phyloP scores from a whole-genome alignment of 2,888 invertebrate genomes.

The Odontocerum albicorne region DNA sequence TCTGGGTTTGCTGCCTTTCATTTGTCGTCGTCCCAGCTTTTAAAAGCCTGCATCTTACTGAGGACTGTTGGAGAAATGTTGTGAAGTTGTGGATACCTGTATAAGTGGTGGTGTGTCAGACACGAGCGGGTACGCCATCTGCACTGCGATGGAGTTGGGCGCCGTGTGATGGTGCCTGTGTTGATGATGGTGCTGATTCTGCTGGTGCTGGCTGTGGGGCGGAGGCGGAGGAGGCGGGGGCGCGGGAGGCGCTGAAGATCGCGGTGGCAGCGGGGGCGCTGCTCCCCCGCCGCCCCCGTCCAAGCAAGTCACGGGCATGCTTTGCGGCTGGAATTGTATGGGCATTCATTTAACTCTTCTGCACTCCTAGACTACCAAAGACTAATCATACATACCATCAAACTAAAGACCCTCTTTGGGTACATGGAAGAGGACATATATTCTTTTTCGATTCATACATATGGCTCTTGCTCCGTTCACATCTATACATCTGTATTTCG shows the following conservation, averaged over 20 bases:
- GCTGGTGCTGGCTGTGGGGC: constrained; percentile 38
- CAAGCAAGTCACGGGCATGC: constrained; percentile 32
- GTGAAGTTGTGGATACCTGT: too few species aligned
- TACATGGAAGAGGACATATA: too few species aligned
- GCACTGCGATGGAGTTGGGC: constrained; percentile 64
- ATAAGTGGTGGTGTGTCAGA: constrained; percentile 53
- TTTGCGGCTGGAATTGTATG: constrained; percentile 8
- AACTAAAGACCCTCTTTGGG: too few species aligned
- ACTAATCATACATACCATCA: too few species aligned
- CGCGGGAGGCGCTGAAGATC: constrained; percentile 6
- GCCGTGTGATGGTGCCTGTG: constrained; percentile 41
- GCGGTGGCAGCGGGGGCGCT: constrained; percentile 29
- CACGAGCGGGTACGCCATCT: constrained; percentile 66
- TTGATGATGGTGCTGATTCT: constrained; percentile 5
- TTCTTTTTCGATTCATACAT: too few species aligned
- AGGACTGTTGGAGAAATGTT: too few species aligned
- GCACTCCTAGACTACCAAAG: not conserved
- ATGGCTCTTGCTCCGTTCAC: too few species aligned
- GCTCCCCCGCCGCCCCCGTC: constrained; percentile 22
- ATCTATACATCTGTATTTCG: too few species aligned
- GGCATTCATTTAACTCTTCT: not conserved
- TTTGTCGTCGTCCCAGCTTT: too few species aligned
- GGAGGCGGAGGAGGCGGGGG: constrained; percentile 19
- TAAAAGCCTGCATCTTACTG: too few species aligned
- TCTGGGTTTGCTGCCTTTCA: too few species aligned